These are phyloP conservation scores for Tetraneura akinire DNA, from an alignment of 1,140 invertebrate genomes.

Conservation along the genomic window DNA sequence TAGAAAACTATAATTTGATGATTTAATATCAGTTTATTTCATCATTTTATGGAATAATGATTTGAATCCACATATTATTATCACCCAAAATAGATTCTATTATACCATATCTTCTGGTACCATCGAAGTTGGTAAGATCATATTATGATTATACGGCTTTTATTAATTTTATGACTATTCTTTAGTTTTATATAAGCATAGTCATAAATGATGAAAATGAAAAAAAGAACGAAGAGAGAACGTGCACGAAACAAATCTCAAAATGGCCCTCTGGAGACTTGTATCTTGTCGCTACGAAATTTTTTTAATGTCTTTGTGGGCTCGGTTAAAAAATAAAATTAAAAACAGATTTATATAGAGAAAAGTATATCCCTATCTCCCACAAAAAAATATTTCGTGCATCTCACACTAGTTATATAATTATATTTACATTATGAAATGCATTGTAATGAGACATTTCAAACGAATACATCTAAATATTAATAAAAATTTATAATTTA, in stretches of 20 bases:
- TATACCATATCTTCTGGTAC: not conserved
- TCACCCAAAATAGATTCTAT: not conserved
- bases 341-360: not conserved
- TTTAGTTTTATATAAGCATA: conserved; percentile 3
- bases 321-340: not conserved
- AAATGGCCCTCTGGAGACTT: conserved; percentile 24
- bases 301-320: not conserved
- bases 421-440: too few species aligned
- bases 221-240: conserved; percentile 5
- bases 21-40: too few species aligned
- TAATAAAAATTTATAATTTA: too few species aligned
- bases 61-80: too few species aligned
- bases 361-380: not conserved
- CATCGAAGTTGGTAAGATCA: not conserved
- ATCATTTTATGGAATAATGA: too few species aligned
- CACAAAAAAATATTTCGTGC: not conserved
- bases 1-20: too few species aligned
- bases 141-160: too few species aligned
- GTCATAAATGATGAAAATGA: conserved; percentile 10
- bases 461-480: too few species aligned
- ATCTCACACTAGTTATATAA: not conserved
- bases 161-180: conserved; percentile 16
- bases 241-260: conserved; percentile 27
- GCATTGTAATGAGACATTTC: too few species aligned
- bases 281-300: conserved; percentile 7